Evolutionary conservation across 2,888 invertebrate genomes (phyloP).

Genomic region (Tineola bisselliella): DNA sequence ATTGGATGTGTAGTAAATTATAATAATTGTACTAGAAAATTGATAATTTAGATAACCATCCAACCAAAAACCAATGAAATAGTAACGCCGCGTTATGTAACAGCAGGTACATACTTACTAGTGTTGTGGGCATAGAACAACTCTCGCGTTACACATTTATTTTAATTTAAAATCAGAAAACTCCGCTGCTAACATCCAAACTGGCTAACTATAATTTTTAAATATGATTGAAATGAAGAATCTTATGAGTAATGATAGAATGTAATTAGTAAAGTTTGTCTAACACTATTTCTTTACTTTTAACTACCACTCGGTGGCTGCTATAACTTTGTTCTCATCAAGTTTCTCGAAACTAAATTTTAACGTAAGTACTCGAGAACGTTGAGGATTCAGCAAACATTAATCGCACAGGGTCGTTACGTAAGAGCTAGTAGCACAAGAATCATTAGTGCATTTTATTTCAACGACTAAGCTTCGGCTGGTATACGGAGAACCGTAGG

Average conservation of each 20-base stretch:
- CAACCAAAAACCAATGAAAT: no score
- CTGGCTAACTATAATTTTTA: no score
- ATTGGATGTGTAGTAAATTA: no score
- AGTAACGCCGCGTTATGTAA: no score
- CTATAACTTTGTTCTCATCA: conserved; percentile 9
- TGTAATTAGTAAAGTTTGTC: not conserved
- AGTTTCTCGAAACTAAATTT: conserved; percentile 11
- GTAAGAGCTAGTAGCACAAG: conserved; percentile 17
- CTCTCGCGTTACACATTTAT: no score
- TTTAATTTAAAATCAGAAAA: no score
- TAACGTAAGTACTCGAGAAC: conserved; percentile 9
- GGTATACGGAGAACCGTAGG: conserved; percentile 15
- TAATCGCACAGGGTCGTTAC: conserved; percentile 10
- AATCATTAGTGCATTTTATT: conserved; percentile 55
- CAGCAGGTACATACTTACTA: no score
- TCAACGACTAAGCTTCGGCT: conserved; percentile 26
- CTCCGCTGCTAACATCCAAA: no score
- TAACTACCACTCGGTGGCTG: conserved; percentile 5
- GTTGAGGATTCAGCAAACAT: conserved; percentile 7
- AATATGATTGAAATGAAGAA: no score
- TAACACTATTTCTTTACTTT: not conserved
- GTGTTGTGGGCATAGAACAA: no score
- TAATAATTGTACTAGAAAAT: no score
- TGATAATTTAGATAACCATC: no score
- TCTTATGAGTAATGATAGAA: not conserved